Evolutionary conservation across 2,797 vertebrate species (phyloP).

Genomic region (Salmo trutta): DNA sequence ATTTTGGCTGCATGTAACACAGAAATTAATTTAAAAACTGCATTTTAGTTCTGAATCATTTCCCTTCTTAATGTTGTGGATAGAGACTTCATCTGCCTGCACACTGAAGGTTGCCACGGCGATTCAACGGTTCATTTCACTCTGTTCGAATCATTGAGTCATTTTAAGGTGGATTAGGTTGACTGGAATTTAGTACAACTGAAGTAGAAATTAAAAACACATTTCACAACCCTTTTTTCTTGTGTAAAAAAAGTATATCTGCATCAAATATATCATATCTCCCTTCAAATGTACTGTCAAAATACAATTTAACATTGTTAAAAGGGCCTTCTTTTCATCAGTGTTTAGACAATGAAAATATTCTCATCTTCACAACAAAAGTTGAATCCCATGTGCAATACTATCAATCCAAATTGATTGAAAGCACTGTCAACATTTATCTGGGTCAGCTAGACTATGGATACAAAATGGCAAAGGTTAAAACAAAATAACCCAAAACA

Average conservation of each 20-base stretch:
- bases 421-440: constrained; percentile 12
- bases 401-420: background rate
- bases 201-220: constrained; percentile 29
- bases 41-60: constrained; percentile 76
- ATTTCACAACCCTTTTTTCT: constrained; percentile 32
- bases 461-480: constrained; percentile 38
- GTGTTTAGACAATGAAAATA: background rate
- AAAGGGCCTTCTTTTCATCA: background rate
- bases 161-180: constrained; percentile 49
- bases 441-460: constrained; percentile 19
- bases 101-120: constrained; percentile 52
- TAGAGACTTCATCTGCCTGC: constrained; percentile 60
- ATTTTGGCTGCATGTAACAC: constrained; percentile 54
- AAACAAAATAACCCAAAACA: constrained; percentile 50
- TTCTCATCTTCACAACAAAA: constrained; percentile 1
- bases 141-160: constrained; percentile 55
- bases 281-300: background rate
- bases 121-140: constrained; percentile 59
- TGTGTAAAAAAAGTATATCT: background rate
- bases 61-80: constrained; percentile 72
- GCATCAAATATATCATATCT: background rate
- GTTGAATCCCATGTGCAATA: background rate
- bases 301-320: background rate
- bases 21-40: constrained; percentile 63
- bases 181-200: constrained; percentile 40